phyloP scores from a whole-genome alignment of 35 echinoderm and acorn worm genomes.

The Diadema setosum region DNA sequence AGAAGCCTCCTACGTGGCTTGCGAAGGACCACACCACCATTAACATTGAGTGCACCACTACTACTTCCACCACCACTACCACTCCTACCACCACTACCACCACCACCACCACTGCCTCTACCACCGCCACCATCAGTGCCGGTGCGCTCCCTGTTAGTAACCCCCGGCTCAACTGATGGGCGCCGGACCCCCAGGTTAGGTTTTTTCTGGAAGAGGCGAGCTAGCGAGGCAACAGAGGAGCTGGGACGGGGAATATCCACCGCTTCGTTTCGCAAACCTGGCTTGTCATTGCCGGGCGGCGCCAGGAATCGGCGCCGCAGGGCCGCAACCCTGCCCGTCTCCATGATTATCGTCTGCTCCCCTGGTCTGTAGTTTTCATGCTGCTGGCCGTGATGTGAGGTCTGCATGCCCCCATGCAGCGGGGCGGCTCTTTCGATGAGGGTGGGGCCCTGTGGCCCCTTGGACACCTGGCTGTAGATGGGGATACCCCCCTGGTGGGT shows the following conservation, averaged over 20 bases:
- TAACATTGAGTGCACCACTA: not conserved
- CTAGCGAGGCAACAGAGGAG: slow-evolving; percentile 4
- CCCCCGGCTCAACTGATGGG: not conserved
- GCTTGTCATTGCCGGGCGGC: not conserved
- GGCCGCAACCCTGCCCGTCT: not conserved
- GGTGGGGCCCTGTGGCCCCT: not conserved
- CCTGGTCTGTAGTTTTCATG: not conserved
- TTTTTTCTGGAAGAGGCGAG: slow-evolving; percentile 21
- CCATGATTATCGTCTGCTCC: not conserved
- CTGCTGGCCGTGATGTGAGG: too few species aligned
- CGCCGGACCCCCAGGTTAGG: not conserved
- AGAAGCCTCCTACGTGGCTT: slow-evolving; percentile 9
- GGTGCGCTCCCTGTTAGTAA: not conserved
- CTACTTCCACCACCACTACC: not conserved
- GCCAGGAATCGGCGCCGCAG: not conserved
- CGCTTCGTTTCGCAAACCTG: slow-evolving; percentile 20
- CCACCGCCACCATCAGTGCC: not conserved
- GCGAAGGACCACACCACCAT: not conserved
- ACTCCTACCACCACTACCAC: slow-evolving; percentile 22
- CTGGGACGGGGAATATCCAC: not conserved
- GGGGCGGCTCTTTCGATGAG: not conserved
- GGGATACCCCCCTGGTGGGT: not conserved
- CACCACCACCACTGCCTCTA: slow-evolving; percentile 3
- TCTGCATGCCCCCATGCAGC: not conserved
- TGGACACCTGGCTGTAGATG: not conserved